phyloP scores from a whole-genome alignment of 2,888 invertebrate species.

The Callinectes sapidus region DNA sequence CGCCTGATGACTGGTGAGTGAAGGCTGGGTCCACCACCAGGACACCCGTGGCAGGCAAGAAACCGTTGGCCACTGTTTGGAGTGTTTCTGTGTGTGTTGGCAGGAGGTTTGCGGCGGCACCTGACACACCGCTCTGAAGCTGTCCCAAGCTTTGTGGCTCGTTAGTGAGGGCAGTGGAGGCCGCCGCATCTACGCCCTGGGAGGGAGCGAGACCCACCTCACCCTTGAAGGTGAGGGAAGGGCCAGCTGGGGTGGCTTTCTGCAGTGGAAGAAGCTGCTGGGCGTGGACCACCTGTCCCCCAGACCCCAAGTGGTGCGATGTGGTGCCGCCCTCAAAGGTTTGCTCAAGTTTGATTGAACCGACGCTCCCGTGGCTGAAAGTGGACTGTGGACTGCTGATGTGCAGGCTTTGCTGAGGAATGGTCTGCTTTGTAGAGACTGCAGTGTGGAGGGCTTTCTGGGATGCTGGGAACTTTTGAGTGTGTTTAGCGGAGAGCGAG shows the following conservation, averaged over 20 bases:
- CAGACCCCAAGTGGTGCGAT: background rate
- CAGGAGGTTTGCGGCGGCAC: background rate
- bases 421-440: background rate
- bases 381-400: background rate
- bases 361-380: background rate
- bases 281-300: background rate
- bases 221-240: background rate
- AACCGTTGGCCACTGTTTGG: background rate
- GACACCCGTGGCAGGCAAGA: background rate
- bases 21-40: background rate
- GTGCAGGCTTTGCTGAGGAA: background rate
- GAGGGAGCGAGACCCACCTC: background rate
- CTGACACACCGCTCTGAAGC: background rate
- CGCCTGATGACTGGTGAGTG: background rate
- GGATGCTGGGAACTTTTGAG: background rate
- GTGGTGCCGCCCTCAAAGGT: background rate
- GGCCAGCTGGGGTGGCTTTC: background rate
- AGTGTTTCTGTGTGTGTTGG: background rate
- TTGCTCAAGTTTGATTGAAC: background rate
- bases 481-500: background rate
- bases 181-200: background rate
- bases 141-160: background rate
- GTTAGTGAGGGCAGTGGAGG: background rate
- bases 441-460: background rate
- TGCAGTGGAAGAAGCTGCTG: background rate